A percentile compares a stretch with the other conserved stretches of the same genome.
Evolutionary conservation across 2,797 vertebrate species (phyloP).

Genomic region (Eulemur rubriventer): DNA sequence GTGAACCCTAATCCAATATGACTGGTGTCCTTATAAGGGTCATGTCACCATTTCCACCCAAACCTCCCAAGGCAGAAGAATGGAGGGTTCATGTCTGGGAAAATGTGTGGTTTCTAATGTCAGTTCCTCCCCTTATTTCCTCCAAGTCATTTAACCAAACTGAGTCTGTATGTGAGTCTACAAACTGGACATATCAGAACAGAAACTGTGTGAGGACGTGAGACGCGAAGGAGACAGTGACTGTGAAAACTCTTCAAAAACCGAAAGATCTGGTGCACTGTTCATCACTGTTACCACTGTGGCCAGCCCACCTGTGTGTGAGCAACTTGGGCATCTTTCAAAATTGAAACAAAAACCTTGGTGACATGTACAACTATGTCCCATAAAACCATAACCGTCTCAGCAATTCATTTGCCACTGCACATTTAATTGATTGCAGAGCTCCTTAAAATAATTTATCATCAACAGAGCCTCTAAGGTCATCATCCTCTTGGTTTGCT

Average conservation of each 20-base stretch:
- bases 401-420: not conserved
- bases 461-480: not conserved
- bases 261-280: rapidly evolving
- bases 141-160: not conserved
- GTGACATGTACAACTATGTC: not conserved
- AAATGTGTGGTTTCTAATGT: not conserved
- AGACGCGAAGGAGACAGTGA: rapidly evolving
- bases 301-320: not conserved
- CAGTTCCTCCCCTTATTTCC: not conserved
- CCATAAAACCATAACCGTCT: not conserved
- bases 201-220: not conserved
- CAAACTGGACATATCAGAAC: not conserved
- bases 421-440: not conserved
- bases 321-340: not conserved
- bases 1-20: not conserved
- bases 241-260: not conserved
- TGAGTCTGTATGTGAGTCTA: not conserved
- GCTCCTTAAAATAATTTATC: not conserved
- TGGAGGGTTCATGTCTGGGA: not conserved
- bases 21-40: not conserved
- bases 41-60: not conserved
- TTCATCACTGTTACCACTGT: not conserved
- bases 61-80: not conserved
- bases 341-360: not conserved
- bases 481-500: not conserved